Base-by-base conservation (phyloP, 2,797 vertebrate species). In the Notamacropus eugenii region DNA sequence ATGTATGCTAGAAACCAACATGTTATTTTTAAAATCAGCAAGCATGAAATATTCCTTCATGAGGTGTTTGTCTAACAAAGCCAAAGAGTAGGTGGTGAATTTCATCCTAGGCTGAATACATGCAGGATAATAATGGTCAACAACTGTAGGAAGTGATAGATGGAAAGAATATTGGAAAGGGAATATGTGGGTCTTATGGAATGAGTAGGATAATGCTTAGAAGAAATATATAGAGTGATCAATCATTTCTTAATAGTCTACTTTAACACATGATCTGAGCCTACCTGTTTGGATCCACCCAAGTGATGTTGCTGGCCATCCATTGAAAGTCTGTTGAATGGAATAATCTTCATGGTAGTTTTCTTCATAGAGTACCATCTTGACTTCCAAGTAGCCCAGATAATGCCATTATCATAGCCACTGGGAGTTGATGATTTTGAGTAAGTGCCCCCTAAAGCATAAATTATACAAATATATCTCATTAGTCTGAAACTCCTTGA, bases 341-440 rank as follows among this genome's bases (percentile, higher is more conserved):
- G 99, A 90, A 99, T 99, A 90, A 99, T 94, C 98, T 99, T 99
- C 99, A 99, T 99, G 87, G 99, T 99, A 74, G 99, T 99, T 98
- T 99, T 99, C 98, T 99, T 99, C 98, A 99, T 97, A 55, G 99
- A 99, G 97, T 99, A 99, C 99, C 99, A 99, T 93, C 99, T 99
- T 96, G 96, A 92, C 96, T 99, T 99, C 99, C 99, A 99, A 0
- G 99, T 99, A 87, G 98, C 99, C 99, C 99, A 99, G 97, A 99
- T 99, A 96, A 99, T 99, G 94, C 99, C 99, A 11, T 99, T 99
- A 98, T 99, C 99, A 46, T 92, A 99, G 90, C 99, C 99, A 3
- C 54, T 24, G 54, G 99, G 97, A 28, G 99, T 98, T 27, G 98
- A 98, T 31, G 99, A 98, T 98, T 99, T 98, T 6, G 98, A 98